Base-by-base conservation (phyloP, 2,888 invertebrate species). In the Euphydryas editha region DNA sequence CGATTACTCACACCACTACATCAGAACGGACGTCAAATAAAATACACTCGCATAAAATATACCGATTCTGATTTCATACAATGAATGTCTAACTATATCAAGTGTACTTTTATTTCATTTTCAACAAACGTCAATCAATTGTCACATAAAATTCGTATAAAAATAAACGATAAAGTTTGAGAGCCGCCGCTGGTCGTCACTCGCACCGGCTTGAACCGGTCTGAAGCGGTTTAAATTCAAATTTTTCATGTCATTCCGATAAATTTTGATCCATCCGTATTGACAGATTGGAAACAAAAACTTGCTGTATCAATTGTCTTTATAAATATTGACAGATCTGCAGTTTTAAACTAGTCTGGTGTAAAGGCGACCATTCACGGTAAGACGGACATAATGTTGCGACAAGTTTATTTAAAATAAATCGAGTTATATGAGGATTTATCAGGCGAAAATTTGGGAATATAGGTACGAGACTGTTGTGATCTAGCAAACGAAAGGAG, bases 201-300 rank as follows among this genome's bases (percentile, higher is more conserved):
- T 39, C 58, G 61, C 54, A 61, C 37, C 36, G 55, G 39, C 39
- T 55, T 47, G 59, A 47, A 59, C 20, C 44, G 59, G 37, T 55
- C 54, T n/a, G n/a, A n/a, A n/a, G n/a, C n/a, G n/a, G n/a, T n/a
- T n/a, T 55, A 62, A 67, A 67, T 62, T 62, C 54, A 59, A 62
- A 67, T 67, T 63, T 67, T 59, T 63, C 67, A 59, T 59, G 63
- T 67, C 67, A 47, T 24, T 21, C 42, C 51, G n/a, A 51, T 51
- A 30, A n/a, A 51, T 30, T 8, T 51, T 24, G 24, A 30, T 51
- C 51, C 15, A 30, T n/a, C 24, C 24, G n/a, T 30, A 51, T 20
- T 10, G 21, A 47, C 47, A 20, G 47, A 10, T n/a, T 30, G 51
- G 5, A 51, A 51, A 51, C 21, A 24, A 13, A 51, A 13, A 24